Percentiles rank a stretch among this genome's conserved stretches.
phyloP scores from a whole-genome alignment of 2,888 invertebrate genomes.

The Dasypogon diadema region DNA sequence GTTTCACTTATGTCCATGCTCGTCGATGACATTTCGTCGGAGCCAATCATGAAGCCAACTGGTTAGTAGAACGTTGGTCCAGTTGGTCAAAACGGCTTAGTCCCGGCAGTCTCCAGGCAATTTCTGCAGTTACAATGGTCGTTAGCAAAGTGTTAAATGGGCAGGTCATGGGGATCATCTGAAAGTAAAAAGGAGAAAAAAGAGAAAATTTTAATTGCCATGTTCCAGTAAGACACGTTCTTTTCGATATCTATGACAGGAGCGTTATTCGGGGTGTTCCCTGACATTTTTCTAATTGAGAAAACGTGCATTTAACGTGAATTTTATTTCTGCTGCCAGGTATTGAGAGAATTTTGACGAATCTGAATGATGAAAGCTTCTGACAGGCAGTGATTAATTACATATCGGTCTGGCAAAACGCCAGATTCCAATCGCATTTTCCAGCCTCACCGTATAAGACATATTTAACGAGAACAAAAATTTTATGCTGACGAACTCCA shows the following conservation, averaged over 20 bases:
- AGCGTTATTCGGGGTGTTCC: not conserved
- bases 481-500: no score
- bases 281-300: not conserved
- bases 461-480: no score
- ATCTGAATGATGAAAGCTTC: not conserved
- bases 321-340: not conserved
- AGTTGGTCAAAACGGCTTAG: constrained; percentile 17
- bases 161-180: constrained; percentile 58
- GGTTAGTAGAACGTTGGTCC: not conserved
- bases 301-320: not conserved
- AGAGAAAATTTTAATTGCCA: constrained; percentile 9
- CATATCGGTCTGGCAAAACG: not conserved
- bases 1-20: constrained; percentile 88
- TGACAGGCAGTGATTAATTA: not conserved
- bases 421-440: not conserved
- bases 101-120: constrained; percentile 55
- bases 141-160: constrained; percentile 54
- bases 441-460: no score
- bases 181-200: constrained; percentile 49
- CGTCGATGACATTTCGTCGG: constrained; percentile 68
- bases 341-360: not conserved
- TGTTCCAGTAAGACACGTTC: not conserved
- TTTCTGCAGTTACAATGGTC: constrained; percentile 47
- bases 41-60: constrained; percentile 63
- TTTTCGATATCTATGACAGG: not conserved